Base-by-base conservation (phyloP, 2,797 vertebrate genomes). In the Melopsittacus undulatus region DNA sequence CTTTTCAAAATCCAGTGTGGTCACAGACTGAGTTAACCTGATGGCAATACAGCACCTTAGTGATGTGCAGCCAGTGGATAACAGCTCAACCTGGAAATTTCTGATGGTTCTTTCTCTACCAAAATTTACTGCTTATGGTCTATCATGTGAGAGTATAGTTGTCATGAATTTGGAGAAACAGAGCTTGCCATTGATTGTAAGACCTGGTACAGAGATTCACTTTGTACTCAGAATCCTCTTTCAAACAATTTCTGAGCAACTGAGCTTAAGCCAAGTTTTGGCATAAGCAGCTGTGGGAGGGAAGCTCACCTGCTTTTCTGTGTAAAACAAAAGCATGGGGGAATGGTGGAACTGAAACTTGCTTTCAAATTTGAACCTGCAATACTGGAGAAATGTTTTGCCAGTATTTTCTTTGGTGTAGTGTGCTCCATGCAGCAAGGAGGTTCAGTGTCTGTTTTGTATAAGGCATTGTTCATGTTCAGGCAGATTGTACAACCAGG, bases 341-440 rank as follows among this genome's bases (percentile, higher is more conserved):
- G 61, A 81, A 46, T 73, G 52, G 51, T 94, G 78, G 48, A 96
- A 95, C 90, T 83, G 94, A 87, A 96, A 93, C 52, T 90, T 94
- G 13, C 62, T 92, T 62, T 64, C 64, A 81, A 90, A 86, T 93
- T 20, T 30, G 69, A 86, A 45, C 29, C 24, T 38, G 46, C 51
- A 81, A 17, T 81, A 63, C 34, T 24, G 49, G 42, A 83, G 68
- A 85, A 85, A 36, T 32, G 69, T 61, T 64, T 80, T 84, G 62
- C 17, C 27, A 5, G 52, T 63, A 0, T n/a, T 59, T 52, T 51
- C 81, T 87, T 56, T 61, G 68, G 56, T 23, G 18, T 21, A 30
- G 36, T 9, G 23, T 2, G 4, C 29, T 81, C 57, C 62, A 7
- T 17, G 52, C 51, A 79, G 63, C 0, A 1, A 63, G 67, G 9